These are phyloP conservation scores for Trichacis sp. DNA, from an alignment of 2,888 invertebrate genomes.

Conservation along the genomic window DNA sequence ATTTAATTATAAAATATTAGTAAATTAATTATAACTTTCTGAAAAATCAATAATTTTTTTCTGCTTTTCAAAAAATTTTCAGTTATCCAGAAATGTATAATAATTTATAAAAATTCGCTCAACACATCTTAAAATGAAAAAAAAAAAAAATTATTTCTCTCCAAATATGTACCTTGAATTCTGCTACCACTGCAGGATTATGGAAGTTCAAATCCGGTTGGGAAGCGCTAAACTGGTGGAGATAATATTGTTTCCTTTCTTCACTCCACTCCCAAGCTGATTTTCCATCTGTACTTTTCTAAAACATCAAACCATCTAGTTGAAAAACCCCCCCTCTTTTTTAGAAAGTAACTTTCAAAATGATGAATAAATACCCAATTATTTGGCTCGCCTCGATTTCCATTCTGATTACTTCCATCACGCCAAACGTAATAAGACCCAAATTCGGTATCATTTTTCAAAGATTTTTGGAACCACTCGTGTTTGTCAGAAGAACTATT, in stretches of 20 bases:
- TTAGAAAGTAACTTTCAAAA: slow-evolving; percentile 15
- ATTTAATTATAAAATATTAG: no score
- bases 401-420: slow-evolving; percentile 62
- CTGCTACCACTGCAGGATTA: slow-evolving; percentile 75
- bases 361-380: slow-evolving; percentile 75
- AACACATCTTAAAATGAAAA: no score
- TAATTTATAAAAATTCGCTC: no score
- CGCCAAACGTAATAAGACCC: slow-evolving; percentile 86
- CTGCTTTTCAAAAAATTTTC: background rate
- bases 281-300: slow-evolving; percentile 58
- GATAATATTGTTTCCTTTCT: slow-evolving; percentile 78
- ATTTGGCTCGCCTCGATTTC: slow-evolving; percentile 72
- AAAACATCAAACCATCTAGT: slow-evolving; percentile 81
- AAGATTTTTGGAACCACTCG: slow-evolving; percentile 79
- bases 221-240: slow-evolving; percentile 78
- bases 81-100: background rate
- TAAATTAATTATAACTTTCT: no score
- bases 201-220: slow-evolving; percentile 87
- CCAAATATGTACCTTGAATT: slow-evolving; percentile 70
- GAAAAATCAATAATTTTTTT: no score
- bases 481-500: slow-evolving; percentile 79
- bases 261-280: slow-evolving; percentile 81
- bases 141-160: no score
- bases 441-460: slow-evolving; percentile 73
- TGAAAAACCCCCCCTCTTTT: no score